A percentile compares a stretch with the other conserved stretches of the same genome.
These are phyloP conservation scores for Caenorhabditis elegans DNA, from an alignment of 1,140 invertebrate species.

Conservation along the genomic window DNA sequence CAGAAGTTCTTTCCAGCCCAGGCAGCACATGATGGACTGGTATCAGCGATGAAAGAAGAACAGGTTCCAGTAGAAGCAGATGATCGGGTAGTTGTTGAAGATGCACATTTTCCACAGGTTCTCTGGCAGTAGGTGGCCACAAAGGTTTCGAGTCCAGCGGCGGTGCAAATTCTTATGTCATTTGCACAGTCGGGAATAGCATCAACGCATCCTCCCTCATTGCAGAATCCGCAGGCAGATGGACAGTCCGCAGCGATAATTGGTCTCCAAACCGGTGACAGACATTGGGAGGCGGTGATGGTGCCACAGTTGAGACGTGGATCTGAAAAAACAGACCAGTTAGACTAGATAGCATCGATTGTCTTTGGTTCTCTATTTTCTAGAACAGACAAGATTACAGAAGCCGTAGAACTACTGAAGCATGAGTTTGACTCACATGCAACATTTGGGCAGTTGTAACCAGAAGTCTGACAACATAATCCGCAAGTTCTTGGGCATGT, in stretches of 20 bases:
- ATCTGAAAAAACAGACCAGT: background rate
- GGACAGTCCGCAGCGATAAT: slow-evolving; percentile 15
- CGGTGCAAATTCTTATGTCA: background rate
- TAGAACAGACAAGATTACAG: too few species aligned
- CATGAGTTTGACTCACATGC: too few species aligned
- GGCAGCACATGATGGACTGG: background rate
- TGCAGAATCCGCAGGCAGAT: background rate
- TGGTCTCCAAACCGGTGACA: background rate
- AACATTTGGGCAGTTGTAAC: background rate
- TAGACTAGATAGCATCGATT: background rate
- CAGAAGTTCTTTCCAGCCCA: slow-evolving; percentile 6
- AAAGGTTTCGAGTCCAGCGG: background rate
- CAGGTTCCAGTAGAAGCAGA: background rate
- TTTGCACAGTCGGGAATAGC: background rate
- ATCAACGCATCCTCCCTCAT: background rate
- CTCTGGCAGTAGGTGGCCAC: background rate
- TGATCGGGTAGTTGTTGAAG: background rate
- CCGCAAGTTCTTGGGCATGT: slow-evolving; percentile 4
- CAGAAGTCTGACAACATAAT: background rate
- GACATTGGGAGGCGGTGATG: background rate
- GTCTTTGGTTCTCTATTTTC: too few species aligned
- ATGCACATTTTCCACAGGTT: background rate
- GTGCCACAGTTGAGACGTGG: slow-evolving; percentile 10
- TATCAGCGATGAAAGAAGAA: background rate
- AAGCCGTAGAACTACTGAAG: too few species aligned